Conservation (phyloP, 2,113 vertebrate species). For the Podarcis muralis region DNA sequence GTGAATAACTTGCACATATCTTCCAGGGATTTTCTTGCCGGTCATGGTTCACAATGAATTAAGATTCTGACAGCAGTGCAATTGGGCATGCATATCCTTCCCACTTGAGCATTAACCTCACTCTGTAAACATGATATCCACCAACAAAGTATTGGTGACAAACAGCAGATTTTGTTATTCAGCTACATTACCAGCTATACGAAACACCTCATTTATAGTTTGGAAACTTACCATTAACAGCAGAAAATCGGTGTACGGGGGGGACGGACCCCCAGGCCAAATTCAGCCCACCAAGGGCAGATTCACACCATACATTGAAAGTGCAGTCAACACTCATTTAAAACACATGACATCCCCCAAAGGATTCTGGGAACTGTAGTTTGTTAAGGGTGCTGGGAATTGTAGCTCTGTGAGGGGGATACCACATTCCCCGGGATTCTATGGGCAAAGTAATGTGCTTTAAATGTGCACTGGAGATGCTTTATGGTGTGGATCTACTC, state of each 20-base stretch:
- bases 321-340: too few relatives aligned
- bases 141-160: neutral
- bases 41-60: constrained; percentile 15
- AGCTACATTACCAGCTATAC: fast-evolving
- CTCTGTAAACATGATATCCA: neutral
- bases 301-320: too few relatives aligned
- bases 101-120: constrained; percentile 4
- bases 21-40: constrained; percentile 37
- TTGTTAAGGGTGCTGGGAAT: too few relatives aligned
- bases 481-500: too few relatives aligned
- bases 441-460: too few relatives aligned
- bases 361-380: too few relatives aligned
- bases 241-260: neutral
- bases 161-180: constrained; percentile 36
- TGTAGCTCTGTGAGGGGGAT: too few relatives aligned
- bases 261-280: too few relatives aligned
- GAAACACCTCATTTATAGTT: neutral
- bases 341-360: too few relatives aligned
- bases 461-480: too few relatives aligned
- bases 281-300: too few relatives aligned
- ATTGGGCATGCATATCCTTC: neutral
- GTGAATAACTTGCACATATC: constrained; percentile 41
- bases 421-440: too few relatives aligned
- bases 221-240: neutral
- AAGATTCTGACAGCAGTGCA: constrained; percentile 12